These are phyloP conservation scores for Stigmatopora nigra DNA, from an alignment of 2,113 vertebrate genomes.

Conservation along the genomic window DNA sequence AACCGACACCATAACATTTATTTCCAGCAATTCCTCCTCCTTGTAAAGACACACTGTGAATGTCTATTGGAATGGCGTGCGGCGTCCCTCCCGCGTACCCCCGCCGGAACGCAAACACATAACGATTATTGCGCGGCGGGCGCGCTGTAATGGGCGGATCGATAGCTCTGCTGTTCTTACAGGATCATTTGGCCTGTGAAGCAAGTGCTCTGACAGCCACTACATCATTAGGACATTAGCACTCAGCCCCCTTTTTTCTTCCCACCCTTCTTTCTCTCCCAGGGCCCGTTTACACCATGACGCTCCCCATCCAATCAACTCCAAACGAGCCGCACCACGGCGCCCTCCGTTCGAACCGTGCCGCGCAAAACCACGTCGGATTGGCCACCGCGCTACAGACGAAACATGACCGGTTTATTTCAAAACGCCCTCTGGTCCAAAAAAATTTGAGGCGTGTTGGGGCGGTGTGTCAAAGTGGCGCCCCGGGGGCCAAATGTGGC, in stretches of 20 bases:
- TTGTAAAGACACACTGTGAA: conserved; percentile 5
- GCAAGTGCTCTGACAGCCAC: conserved; percentile 59
- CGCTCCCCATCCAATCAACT: too few species aligned
- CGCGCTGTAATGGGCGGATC: conserved; percentile 55
- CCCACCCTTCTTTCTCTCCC: background rate
- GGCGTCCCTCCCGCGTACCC: too few species aligned
- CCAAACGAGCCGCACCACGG: too few species aligned
- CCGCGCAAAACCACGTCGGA: too few species aligned
- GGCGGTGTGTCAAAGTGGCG: too few species aligned
- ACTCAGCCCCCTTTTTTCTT: conserved; percentile 13
- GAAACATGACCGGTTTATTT: too few species aligned
- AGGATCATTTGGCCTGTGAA: conserved; percentile 64
- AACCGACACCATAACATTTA: conserved; percentile 6
- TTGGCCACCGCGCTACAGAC: too few species aligned
- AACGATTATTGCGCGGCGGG: conserved; percentile 48
- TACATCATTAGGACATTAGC: conserved; percentile 64
- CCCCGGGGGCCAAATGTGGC: too few species aligned
- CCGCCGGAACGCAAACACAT: conserved; percentile 22
- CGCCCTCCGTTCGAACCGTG: too few species aligned
- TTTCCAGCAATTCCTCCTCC: background rate
- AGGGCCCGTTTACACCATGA: too few species aligned
- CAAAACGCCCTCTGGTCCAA: too few species aligned
- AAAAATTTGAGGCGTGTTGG: too few species aligned
- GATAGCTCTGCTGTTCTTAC: conserved; percentile 62
- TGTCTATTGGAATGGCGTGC: conserved; percentile 20